Base-by-base conservation (phyloP, 2,113 vertebrate species). In the Diphyllodes magnificus region DNA sequence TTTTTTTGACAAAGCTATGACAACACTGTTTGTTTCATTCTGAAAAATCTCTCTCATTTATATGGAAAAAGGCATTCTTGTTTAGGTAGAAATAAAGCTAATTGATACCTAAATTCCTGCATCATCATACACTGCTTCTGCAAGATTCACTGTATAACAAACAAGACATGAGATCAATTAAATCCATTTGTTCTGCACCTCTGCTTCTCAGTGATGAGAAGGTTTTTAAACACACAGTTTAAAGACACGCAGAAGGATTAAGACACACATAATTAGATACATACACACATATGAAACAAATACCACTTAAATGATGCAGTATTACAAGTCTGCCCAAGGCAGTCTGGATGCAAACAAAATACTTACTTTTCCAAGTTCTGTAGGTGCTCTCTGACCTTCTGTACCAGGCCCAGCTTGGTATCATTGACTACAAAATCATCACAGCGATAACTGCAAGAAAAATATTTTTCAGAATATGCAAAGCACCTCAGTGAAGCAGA, bases 351-450 rank as follows among this genome's bases (percentile, higher is more conserved):
- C 44, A 73, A 94, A 73, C 51, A 78, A 71, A 28, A 13, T 49
- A 98, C 99, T 99, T 98, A 99, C 99, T 98, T 99, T 98, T 99
- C 99, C 98, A 99, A 97, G 97, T 98, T 99, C 96, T 99, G 99
- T 90, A 99, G 98, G 96, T 99, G 99, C 91, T 99, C 99, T 97
- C 99, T 98, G 95, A 99, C 98, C 97, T 99, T 99, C 98, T 99
- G 99, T 75, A 99, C 98, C 86, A 99, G 98, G 66, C 99, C 99
- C 80, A 99, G 97, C 97, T 99, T 99, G 97, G 99, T 99, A 97
- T 99, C 99, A 59, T 99, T 99, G 92, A 99, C 99, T 88, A 99
- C 99, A 97, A 99, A 99, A 94, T 99, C 99, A 97, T 99, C 99
- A 98, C 99, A 99, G 93, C 99, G 98, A 77, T 99, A 99, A 98